These are phyloP conservation scores for Ceratitis capitata DNA, from an alignment of 1,140 invertebrate genomes.

Conservation along the genomic window DNA sequence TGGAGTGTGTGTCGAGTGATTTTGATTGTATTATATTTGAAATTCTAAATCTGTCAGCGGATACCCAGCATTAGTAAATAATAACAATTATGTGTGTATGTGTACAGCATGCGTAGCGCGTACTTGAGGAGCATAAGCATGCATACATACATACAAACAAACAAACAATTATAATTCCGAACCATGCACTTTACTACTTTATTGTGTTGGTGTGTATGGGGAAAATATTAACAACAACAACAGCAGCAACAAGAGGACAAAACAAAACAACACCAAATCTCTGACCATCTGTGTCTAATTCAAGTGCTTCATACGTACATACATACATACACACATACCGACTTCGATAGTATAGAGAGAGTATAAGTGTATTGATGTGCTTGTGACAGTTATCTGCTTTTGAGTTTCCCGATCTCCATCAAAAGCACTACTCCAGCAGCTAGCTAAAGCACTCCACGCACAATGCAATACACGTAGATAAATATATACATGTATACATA, in stretches of 20 bases:
- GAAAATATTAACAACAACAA: not conserved
- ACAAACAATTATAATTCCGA: not conserved
- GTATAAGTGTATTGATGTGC: not conserved
- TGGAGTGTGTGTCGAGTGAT: conserved; percentile 34
- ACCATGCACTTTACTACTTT: not conserved
- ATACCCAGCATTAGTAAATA: conserved; percentile 38
- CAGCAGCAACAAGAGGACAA: not conserved
- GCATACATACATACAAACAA: not conserved
- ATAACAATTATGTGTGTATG: conserved; percentile 33
- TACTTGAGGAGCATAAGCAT: not conserved
- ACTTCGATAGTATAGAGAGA: no score
- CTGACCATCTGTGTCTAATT: conserved; percentile 33
- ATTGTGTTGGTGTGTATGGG: not conserved
- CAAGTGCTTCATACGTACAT: not conserved
- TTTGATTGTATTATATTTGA: conserved; percentile 34
- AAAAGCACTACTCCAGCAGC: conserved; percentile 28
- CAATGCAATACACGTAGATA: not conserved
- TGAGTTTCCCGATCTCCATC: conserved; percentile 20
- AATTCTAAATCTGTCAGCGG: conserved; percentile 33
- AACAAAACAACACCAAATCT: not conserved
- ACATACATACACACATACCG: no score
- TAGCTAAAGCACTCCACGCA: not conserved
- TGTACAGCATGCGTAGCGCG: not conserved
- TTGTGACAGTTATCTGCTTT: conserved; percentile 28
- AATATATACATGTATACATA: no score